A percentile compares a stretch with the other conserved stretches of the same genome.
phyloP scores from a whole-genome alignment of 1,140 invertebrate species.

The Rhopalosiphum padi region DNA sequence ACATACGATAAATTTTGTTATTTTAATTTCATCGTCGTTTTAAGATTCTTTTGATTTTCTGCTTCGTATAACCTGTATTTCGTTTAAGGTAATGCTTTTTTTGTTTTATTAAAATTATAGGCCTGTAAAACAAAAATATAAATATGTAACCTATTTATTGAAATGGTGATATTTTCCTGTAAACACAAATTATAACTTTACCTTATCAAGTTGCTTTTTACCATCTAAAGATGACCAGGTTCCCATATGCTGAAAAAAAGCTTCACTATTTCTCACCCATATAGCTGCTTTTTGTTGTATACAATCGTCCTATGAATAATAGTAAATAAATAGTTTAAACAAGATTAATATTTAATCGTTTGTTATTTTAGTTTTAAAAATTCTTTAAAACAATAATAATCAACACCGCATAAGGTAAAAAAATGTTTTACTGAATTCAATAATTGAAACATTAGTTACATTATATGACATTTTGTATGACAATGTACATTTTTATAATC shows the following conservation, averaged over 20 bases:
- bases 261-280: conserved; percentile 89
- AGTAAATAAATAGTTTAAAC: not conserved
- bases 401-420: too few relatives aligned
- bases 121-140: not conserved
- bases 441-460: too few relatives aligned
- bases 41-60: not conserved
- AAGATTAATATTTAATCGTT: not conserved
- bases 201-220: conserved; percentile 96
- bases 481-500: too few relatives aligned
- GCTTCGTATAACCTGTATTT: not conserved
- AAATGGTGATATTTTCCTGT: not conserved
- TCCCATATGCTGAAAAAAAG: conserved; percentile 95
- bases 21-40: not conserved
- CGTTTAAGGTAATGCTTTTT: not conserved
- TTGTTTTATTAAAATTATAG: not conserved
- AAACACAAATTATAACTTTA: conserved; percentile 62
- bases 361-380: too few relatives aligned
- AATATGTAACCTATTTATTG: not conserved
- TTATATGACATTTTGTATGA: too few relatives aligned
- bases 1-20: not conserved
- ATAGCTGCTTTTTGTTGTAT: conserved; percentile 78
- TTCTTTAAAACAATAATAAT: too few relatives aligned
- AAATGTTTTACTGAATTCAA: too few relatives aligned
- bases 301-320: conserved; percentile 79
- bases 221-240: conserved; percentile 94